Evolutionary conservation across 2,888 invertebrate genomes (phyloP).

Genomic region (Pachliopta kotzebuea): DNA sequence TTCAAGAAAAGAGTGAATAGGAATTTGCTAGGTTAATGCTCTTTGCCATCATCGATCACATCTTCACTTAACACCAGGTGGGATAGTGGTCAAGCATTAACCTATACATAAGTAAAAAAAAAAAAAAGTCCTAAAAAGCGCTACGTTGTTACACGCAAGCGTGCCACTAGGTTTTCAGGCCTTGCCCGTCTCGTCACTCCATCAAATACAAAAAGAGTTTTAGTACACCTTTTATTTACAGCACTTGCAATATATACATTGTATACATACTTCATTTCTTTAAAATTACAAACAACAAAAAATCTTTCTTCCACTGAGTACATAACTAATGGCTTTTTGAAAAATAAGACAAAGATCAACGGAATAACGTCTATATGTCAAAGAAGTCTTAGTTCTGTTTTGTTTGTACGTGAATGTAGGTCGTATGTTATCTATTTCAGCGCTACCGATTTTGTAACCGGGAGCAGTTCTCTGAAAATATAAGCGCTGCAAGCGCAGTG

Average conservation of each 20-base stretch:
- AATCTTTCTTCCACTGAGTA: slow-evolving; percentile 20
- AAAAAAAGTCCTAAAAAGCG: too few relatives aligned
- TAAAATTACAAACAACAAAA: slow-evolving; percentile 6
- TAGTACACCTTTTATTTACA: too few relatives aligned
- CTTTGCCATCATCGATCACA: too few relatives aligned
- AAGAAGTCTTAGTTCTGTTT: slow-evolving; percentile 39
- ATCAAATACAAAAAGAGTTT: too few relatives aligned
- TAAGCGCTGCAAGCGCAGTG: slow-evolving; percentile 60
- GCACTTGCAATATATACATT: neutral
- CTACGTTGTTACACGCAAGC: too few relatives aligned
- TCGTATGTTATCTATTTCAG: slow-evolving; percentile 69
- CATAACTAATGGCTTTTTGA: slow-evolving; percentile 24
- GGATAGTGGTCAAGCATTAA: too few relatives aligned
- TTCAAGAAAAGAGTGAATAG: too few relatives aligned
- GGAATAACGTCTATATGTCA: slow-evolving; percentile 28
- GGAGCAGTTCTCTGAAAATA: slow-evolving; percentile 67
- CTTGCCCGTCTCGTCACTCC: too few relatives aligned
- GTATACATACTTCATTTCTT: neutral
- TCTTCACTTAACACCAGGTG: too few relatives aligned
- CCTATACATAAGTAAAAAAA: too few relatives aligned
- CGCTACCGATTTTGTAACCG: slow-evolving; percentile 58
- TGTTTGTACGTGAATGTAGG: slow-evolving; percentile 55
- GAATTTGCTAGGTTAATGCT: too few relatives aligned
- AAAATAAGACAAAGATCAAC: slow-evolving; percentile 18
- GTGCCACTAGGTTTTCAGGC: too few relatives aligned